Percentiles rank a stretch among this genome's conserved stretches.
Evolutionary conservation across 2,797 vertebrate species (phyloP).

Genomic region (Cryptoblepharus egeriae): DNA sequence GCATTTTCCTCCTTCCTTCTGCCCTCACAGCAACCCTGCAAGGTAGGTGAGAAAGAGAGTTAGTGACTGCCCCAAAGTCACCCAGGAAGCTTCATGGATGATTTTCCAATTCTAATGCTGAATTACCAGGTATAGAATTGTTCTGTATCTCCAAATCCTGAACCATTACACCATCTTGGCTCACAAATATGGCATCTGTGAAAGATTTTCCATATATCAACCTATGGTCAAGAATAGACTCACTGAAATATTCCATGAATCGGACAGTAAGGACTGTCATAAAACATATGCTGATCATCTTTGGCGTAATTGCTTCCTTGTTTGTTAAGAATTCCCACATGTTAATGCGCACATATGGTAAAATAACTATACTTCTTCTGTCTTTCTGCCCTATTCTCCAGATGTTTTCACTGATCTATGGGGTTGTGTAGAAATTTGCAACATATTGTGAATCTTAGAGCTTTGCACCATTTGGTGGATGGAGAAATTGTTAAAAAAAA

Average conservation of each 20-base stretch:
- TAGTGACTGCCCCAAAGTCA: no score
- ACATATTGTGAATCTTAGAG: neutral
- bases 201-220: no score
- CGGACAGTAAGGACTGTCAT: neutral
- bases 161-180: no score
- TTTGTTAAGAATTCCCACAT: slow-evolving; percentile 14
- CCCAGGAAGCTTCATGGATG: no score
- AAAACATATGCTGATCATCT: slow-evolving; percentile 10
- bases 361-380: neutral
- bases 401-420: slow-evolving; percentile 26
- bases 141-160: no score
- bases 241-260: neutral
- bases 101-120: no score
- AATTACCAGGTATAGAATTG: no score
- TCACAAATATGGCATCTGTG: no score
- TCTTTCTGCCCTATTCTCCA: slow-evolving; percentile 11
- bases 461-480: slow-evolving; percentile 4
- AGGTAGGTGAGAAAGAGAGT: no score
- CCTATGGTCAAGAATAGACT: neutral
- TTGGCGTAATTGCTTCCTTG: slow-evolving; percentile 16
- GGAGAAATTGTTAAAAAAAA: neutral
- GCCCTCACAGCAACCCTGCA: no score
- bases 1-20: neutral
- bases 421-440: slow-evolving; percentile 3
- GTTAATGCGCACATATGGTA: slow-evolving; percentile 11